Evolutionary conservation across 1,140 invertebrate genomes (phyloP).

Genomic region (Glossosoma conforme): DNA sequence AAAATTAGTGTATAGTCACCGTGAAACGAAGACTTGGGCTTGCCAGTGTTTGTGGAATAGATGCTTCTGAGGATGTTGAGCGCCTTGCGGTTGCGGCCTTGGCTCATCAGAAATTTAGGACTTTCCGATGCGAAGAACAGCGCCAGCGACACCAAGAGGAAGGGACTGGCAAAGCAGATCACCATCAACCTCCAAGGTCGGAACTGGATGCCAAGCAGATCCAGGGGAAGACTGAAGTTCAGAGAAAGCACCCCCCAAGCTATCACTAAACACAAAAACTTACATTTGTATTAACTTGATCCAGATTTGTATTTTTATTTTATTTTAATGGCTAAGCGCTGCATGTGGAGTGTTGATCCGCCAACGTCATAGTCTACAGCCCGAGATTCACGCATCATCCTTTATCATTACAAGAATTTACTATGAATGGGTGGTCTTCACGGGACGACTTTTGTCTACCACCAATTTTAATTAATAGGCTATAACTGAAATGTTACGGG

Average conservation of each 20-base stretch:
- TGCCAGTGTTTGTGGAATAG: slow-evolving; percentile 56
- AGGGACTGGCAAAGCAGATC: slow-evolving; percentile 10
- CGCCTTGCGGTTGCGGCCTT: slow-evolving; percentile 56
- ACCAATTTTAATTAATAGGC: no score
- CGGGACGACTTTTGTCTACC: no score
- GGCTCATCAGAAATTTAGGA: slow-evolving; percentile 67
- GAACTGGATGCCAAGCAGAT: slow-evolving; percentile 15
- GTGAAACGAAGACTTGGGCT: slow-evolving; percentile 37
- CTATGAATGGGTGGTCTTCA: no score
- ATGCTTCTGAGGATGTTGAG: slow-evolving; percentile 55
- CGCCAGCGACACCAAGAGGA: slow-evolving; percentile 49
- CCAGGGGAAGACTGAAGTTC: slow-evolving; percentile 8
- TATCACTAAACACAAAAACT: slow-evolving; percentile 14
- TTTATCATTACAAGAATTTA: no score
- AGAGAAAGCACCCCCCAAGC: slow-evolving; percentile 14
- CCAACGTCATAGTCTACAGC: no score
- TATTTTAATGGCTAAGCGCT: no score
- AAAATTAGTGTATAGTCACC: no score
- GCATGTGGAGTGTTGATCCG: no score
- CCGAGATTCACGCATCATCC: no score
- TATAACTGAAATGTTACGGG: no score
- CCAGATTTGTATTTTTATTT: no score
- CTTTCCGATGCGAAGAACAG: slow-evolving; percentile 62
- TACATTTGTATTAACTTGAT: no score
- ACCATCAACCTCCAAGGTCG: slow-evolving; percentile 18